Evolutionary conservation across 2,797 vertebrate species (phyloP), one percentile per base, ranked within the genome.

Genomic region (Coregonus suidteri): DNA sequence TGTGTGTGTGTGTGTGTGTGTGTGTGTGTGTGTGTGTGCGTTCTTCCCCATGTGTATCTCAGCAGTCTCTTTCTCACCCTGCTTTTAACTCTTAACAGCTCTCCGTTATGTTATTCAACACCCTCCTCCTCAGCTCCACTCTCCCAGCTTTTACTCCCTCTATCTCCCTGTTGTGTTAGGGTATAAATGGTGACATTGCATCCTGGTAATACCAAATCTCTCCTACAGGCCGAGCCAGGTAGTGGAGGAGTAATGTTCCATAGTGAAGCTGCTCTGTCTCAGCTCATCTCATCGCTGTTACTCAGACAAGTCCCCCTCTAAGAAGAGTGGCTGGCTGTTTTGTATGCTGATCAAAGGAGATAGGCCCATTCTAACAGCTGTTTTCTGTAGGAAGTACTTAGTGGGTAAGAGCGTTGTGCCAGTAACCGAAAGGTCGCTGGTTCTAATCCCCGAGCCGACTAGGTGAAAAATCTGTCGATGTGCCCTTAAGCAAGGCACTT

Each of bases 261-360:
- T 30, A 25, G 59, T 64, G 20, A 25, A 64, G 20, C 59, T 11
- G 59, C 20, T 64, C 7, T 9, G 20, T 64, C 59, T 64, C n/a
- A 25, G 59, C 59, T 64, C 59, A 30, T 25, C 59, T 37, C 30
- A 2, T 47, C 9, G 7, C 41, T 47, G 14, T 34, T 35, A 16
- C 31, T 67, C 31, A 16, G 64, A 66, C 64, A 31, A 35, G 41
- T 47, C 41, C 9, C 14, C 16, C 30, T 31, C 64, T n/a, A 20
- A 70, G 16, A 74, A 71, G 69, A 78, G 52, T 70, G 30, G 41
- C 34, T 70, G 54, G 51, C 53, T 84, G 78, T 79, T 83, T 76
- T 81, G 69, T 71, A 9, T 75, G 67, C 78, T 87, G 81, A 87
- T 83, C 68, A 85, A 83, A 74, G 67, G 31, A 86, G 83, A 87